Evolutionary conservation across 1,140 invertebrate species (phyloP).

Genomic region (Periplaneta americana): DNA sequence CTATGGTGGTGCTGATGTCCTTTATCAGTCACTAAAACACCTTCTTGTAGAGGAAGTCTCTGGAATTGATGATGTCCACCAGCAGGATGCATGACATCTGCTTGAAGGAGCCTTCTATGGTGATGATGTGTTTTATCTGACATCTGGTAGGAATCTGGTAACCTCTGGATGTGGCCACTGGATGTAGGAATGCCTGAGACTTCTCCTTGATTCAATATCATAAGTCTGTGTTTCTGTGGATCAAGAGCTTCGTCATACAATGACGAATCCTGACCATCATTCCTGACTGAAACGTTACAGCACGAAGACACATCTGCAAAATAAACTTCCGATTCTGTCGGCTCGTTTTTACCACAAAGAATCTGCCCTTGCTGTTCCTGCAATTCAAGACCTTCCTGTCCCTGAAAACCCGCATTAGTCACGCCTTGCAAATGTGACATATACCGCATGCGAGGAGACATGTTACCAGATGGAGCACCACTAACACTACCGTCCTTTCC

Average conservation of each 20-base stretch:
- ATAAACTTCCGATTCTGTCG: constrained; percentile 67
- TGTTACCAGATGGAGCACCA: constrained; percentile 36
- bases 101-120: background rate
- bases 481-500: constrained; percentile 17
- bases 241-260: constrained; percentile 38
- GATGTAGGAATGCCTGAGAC: constrained; percentile 20
- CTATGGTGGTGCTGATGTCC: background rate
- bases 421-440: constrained; percentile 43
- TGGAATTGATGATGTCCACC: background rate
- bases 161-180: constrained; percentile 27
- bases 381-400: constrained; percentile 38
- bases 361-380: background rate
- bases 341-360: constrained; percentile 26
- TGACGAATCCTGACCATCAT: constrained; percentile 37
- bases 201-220: constrained; percentile 12
- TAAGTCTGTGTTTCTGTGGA: constrained; percentile 24
- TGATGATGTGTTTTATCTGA: constrained; percentile 35
- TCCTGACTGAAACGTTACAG: constrained; percentile 65
- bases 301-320: constrained; percentile 83
- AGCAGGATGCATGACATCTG: background rate
- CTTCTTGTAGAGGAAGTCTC: background rate
- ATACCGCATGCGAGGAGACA: constrained; percentile 33
- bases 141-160: constrained; percentile 28
- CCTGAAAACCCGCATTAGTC: constrained; percentile 59
- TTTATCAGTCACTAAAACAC: background rate